Percentiles rank a stretch among this genome's conserved stretches.
Evolutionary conservation across 2,113 vertebrate genomes (phyloP).

Genomic region (Heliornis fulica): DNA sequence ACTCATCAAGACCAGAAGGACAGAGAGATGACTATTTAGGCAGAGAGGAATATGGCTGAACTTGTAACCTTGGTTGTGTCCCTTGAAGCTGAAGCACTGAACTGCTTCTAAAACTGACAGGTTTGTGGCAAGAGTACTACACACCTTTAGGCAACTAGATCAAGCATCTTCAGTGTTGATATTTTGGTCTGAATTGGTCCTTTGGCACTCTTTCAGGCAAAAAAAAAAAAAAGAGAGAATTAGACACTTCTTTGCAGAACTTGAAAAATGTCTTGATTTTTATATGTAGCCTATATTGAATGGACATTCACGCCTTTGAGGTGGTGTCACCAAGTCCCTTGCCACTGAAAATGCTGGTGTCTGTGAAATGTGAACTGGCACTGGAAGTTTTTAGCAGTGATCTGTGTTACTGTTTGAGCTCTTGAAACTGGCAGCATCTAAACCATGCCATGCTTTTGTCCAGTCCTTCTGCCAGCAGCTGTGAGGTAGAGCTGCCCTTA

Average conservation of each 20-base stretch:
- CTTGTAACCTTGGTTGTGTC: not conserved
- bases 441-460: not conserved
- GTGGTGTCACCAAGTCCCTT: not conserved
- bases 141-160: not conserved
- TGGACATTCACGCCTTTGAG: not conserved
- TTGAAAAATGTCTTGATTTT: not conserved
- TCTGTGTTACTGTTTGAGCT: not conserved
- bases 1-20: not conserved
- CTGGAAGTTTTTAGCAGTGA: not conserved
- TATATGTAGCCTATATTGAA: rapidly evolving
- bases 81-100: not conserved
- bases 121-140: not conserved
- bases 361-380: not conserved
- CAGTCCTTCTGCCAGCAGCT: not conserved
- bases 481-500: not conserved
- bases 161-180: not conserved
- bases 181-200: not conserved
- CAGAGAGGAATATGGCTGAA: not conserved
- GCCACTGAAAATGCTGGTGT: not conserved
- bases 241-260: not conserved
- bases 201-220: not conserved
- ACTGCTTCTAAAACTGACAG: too few relatives aligned
- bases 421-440: not conserved
- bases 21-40: not conserved
- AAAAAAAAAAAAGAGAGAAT: not conserved